Evolutionary conservation across 2,888 invertebrate species (phyloP).

Genomic region (Perithous albicinctus): DNA sequence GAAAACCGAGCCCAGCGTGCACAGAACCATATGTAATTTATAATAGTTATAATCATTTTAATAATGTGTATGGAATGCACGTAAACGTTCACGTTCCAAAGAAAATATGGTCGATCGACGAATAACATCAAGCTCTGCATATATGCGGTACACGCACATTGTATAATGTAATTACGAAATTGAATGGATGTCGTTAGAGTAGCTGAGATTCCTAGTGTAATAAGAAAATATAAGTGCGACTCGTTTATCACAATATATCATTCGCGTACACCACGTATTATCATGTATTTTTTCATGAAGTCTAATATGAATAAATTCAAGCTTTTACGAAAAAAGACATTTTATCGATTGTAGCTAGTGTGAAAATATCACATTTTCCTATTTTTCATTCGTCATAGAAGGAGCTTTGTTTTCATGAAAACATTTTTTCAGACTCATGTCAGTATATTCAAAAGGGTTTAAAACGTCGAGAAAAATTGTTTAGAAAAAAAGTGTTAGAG

Average conservation of each 20-base stretch:
- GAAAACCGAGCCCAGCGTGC: conserved; percentile 62
- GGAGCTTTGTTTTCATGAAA: too few relatives aligned
- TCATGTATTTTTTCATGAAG: conserved; percentile 84
- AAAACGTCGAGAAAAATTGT: too few relatives aligned
- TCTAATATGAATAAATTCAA: conserved; percentile 81
- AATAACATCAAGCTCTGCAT: conserved; percentile 55
- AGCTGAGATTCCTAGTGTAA: conserved; percentile 57
- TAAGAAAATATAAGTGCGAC: conserved; percentile 60
- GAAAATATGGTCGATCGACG: conserved; percentile 53
- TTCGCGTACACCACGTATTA: conserved; percentile 78
- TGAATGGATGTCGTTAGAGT: conserved; percentile 59
- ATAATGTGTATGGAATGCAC: conserved; percentile 67
- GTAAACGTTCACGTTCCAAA: conserved; percentile 59
- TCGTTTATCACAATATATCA: conserved; percentile 69
- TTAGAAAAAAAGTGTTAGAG: too few relatives aligned
- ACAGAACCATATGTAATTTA: conserved; percentile 61
- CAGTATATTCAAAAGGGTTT: too few relatives aligned
- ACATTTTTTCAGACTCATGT: too few relatives aligned
- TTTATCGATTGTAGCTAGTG: background rate
- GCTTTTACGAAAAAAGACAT: conserved; percentile 66
- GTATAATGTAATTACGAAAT: conserved; percentile 67
- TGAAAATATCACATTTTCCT: background rate
- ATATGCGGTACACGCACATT: conserved; percentile 66
- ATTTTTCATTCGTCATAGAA: too few relatives aligned
- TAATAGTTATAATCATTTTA: conserved; percentile 68